phyloP scores from a whole-genome alignment of 2,113 vertebrate genomes.

The Antechinus flavipes region DNA sequence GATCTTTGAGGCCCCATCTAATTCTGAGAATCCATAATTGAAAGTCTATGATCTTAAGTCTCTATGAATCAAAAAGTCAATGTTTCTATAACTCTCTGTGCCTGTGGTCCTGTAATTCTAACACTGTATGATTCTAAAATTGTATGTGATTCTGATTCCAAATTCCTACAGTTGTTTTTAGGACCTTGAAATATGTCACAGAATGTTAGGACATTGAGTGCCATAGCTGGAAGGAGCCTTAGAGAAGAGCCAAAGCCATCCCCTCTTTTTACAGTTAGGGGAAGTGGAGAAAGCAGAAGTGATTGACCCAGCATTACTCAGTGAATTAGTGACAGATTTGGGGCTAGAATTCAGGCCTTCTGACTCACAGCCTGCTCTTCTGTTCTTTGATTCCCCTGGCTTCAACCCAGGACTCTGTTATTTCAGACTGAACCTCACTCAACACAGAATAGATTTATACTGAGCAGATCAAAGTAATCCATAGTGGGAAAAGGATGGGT shows the following conservation, averaged over 20 bases:
- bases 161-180: not conserved
- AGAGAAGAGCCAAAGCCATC: conserved; percentile 40
- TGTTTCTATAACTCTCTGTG: not conserved
- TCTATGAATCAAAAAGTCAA: not conserved
- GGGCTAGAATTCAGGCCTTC: not conserved
- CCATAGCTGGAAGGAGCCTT: not conserved
- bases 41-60: not conserved
- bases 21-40: not conserved
- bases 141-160: not conserved
- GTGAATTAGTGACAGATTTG: not conserved
- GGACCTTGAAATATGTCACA: not conserved
- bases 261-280: conserved; percentile 52
- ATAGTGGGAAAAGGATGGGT: not conserved
- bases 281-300: not conserved
- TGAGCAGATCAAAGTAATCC: not conserved
- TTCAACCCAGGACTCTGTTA: not conserved
- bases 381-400: not conserved
- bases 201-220: not conserved
- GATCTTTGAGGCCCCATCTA: not conserved
- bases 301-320: not conserved
- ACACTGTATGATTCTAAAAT: not conserved
- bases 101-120: not conserved
- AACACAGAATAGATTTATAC: not conserved
- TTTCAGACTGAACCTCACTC: not conserved
- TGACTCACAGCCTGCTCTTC: not conserved